A percentile compares a stretch with the other conserved stretches of the same genome.
phyloP scores from a whole-genome alignment of 2,888 invertebrate species.

The Thymelicus acteon region DNA sequence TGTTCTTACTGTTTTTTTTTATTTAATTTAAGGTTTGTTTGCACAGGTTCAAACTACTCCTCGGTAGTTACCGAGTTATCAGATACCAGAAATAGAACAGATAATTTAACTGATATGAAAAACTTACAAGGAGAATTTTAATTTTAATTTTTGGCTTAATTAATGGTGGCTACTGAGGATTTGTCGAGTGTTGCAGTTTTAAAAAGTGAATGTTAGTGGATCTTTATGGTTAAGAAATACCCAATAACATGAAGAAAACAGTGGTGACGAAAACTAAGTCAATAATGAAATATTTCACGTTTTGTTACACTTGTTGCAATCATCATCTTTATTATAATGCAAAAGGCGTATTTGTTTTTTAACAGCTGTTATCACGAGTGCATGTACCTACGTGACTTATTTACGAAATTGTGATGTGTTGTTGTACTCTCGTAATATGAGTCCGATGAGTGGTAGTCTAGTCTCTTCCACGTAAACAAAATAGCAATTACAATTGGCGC shows the following conservation, averaged over 20 bases:
- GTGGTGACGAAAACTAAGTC: neutral
- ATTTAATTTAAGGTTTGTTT: too few species aligned
- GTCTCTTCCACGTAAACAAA: slow-evolving; percentile 1
- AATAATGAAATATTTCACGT: slow-evolving; percentile 5
- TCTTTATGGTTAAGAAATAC: neutral
- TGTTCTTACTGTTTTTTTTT: neutral
- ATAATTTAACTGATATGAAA: neutral
- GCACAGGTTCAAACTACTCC: too few species aligned
- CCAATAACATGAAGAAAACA: neutral
- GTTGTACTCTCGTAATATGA: slow-evolving; percentile 19
- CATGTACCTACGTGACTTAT: slow-evolving; percentile 22
- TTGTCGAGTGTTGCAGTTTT: too few species aligned
- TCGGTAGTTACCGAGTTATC: too few species aligned
- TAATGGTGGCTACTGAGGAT: neutral
- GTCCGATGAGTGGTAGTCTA: neutral
- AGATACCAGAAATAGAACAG: neutral
- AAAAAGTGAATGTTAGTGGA: too few species aligned
- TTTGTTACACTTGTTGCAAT: slow-evolving; percentile 7
- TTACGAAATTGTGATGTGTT: slow-evolving; percentile 21
- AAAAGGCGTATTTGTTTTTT: slow-evolving; percentile 14
- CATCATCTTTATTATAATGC: slow-evolving; percentile 12
- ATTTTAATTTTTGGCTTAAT: too few species aligned
- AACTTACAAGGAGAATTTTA: neutral
- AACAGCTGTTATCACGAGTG: slow-evolving; percentile 20
- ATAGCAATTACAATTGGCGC: slow-evolving; percentile 1